A percentile compares a stretch with the other conserved stretches of the same genome.
Conservation (phyloP, 2,797 vertebrate species). For the Epinephelus malabaricus region DNA sequence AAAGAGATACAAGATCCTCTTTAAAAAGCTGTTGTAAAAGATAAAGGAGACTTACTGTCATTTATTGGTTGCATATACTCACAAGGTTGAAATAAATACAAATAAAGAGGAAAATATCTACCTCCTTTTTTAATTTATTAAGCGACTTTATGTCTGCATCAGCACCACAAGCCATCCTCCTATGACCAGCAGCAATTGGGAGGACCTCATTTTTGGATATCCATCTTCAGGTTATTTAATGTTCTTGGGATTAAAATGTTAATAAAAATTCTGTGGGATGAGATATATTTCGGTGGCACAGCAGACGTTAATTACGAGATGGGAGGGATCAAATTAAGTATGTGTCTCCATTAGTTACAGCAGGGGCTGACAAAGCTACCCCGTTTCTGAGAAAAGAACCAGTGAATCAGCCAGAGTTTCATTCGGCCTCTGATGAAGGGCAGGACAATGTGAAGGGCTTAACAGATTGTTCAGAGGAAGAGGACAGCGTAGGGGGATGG, state of each 20-base stretch:
- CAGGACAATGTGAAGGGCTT: constrained; percentile 50
- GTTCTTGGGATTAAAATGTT: constrained; percentile 43
- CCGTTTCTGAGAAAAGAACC: constrained; percentile 51
- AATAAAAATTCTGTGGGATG: constrained; percentile 38
- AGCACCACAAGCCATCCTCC: constrained; percentile 27
- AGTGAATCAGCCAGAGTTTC: constrained; percentile 68
- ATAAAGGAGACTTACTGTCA: constrained; percentile 11
- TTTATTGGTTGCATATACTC: background rate
- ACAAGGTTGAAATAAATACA: background rate
- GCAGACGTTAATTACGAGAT: constrained; percentile 71
- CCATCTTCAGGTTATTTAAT: constrained; percentile 57
- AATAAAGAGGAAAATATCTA: constrained; percentile 10
- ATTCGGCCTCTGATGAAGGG: constrained; percentile 55
- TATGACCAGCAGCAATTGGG: background rate
- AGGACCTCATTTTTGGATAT: constrained; percentile 25
- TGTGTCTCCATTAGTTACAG: constrained; percentile 68
- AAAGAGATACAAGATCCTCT: background rate
- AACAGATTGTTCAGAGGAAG: constrained; percentile 52
- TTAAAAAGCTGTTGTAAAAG: constrained; percentile 5
- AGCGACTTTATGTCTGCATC: constrained; percentile 32
- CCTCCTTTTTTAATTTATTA: constrained; percentile 27
- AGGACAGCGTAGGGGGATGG: constrained; percentile 24
- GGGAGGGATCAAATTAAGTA: constrained; percentile 57
- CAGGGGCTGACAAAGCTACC: constrained; percentile 46
- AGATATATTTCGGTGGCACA: constrained; percentile 45